A percentile compares a stretch with the other conserved stretches of the same genome.
These are phyloP conservation scores for Marronus borbonicus DNA, from an alignment of 2,888 invertebrate species.

Conservation along the genomic window DNA sequence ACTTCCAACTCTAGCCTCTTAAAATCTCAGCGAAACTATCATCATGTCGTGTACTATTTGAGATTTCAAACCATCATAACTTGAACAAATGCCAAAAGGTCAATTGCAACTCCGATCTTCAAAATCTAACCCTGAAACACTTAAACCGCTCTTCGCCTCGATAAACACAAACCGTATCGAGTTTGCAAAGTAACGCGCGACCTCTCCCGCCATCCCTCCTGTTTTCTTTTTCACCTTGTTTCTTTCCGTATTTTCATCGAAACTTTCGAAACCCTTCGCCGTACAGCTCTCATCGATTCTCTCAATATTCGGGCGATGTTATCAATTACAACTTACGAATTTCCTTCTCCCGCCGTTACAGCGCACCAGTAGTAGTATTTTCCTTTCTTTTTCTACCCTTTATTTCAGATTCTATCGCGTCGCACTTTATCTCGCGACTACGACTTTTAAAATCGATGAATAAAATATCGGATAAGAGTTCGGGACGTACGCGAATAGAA, in stretches of 20 bases:
- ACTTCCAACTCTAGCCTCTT: no score
- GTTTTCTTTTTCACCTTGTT: neutral
- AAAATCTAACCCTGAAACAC: no score
- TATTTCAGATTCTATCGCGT: neutral
- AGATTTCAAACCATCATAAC: no score
- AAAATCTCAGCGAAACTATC: no score
- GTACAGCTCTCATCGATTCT: neutral
- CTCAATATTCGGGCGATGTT: conserved; percentile 20
- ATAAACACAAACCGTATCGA: neutral
- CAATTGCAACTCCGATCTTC: no score
- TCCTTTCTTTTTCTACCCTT: neutral
- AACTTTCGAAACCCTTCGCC: neutral
- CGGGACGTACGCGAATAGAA: neutral
- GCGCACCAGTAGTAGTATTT: neutral
- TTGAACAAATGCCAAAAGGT: no score
- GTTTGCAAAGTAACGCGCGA: no score
- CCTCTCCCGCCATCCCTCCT: neutral
- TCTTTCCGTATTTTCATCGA: neutral
- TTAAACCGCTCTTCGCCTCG: neutral
- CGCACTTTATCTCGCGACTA: conserved; percentile 18
- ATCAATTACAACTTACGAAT: conserved; percentile 39
- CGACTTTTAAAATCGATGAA: conserved; percentile 44
- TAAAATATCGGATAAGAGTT: conserved; percentile 43
- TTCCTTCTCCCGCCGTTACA: neutral
- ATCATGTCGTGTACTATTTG: no score